Conservation (phyloP, 37 sponge, comb jelly and placozoan species). For the Cliona cf. orientalis region DNA sequence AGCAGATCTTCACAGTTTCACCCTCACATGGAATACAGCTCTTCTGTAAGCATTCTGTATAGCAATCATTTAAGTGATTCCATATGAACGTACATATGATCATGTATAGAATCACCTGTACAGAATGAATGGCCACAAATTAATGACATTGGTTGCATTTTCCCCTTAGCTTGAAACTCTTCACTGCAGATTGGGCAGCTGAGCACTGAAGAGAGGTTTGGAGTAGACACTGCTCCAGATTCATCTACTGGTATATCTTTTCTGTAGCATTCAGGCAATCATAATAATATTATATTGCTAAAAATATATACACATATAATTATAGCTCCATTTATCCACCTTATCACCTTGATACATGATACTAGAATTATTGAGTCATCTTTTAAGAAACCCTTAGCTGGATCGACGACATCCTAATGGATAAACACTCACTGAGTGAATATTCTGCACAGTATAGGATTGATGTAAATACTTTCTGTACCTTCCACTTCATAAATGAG, state of each 20-base stretch:
- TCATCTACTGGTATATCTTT: neutral
- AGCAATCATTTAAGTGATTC: neutral
- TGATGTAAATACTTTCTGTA: no score
- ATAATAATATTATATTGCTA: no score
- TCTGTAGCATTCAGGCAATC: no score
- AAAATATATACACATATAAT: neutral
- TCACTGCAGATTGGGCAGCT: conserved; percentile 16
- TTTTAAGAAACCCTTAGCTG: conserved; percentile 25
- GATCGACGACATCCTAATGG: conserved; percentile 16
- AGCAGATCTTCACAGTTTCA: neutral
- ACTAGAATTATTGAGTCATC: conserved; percentile 22
- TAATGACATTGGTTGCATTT: conserved; percentile 28
- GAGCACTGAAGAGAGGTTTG: neutral
- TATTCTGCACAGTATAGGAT: no score
- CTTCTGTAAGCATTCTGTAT: conserved; percentile 31
- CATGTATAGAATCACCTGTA: neutral
- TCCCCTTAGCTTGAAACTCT: conserved; percentile 14
- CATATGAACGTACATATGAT: neutral
- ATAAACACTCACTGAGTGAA: no score
- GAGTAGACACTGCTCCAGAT: neutral
- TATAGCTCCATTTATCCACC: neutral
- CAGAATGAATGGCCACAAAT: conserved; percentile 57
- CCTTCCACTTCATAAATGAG: conserved; percentile 33
- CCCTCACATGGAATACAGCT: neutral
- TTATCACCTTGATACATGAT: conserved; percentile 7